These are phyloP conservation scores for Indri indri DNA, from an alignment of 2,113 vertebrate genomes.

Conservation along the genomic window DNA sequence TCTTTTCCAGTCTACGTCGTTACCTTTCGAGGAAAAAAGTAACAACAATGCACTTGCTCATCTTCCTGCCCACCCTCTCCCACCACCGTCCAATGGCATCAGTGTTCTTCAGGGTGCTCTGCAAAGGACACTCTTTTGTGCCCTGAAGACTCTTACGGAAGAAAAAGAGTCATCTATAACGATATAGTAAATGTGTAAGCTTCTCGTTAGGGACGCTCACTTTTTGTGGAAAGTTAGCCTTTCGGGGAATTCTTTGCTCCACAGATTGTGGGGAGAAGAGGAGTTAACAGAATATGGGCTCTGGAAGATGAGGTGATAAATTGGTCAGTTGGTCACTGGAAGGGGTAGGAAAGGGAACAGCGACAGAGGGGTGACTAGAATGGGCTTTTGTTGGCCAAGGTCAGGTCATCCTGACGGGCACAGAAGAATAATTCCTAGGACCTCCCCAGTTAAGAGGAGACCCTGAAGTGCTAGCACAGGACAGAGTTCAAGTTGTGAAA, in stretches of 20 bases:
- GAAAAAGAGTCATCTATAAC: neutral
- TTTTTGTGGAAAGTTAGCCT: neutral
- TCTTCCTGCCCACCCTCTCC: neutral
- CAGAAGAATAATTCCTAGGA: neutral
- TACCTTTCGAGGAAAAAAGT: neutral
- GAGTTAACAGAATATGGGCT: neutral
- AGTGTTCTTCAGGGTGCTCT: neutral
- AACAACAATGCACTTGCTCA: accelerated
- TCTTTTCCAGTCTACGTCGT: neutral
- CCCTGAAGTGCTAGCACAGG: neutral
- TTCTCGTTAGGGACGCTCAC: neutral
- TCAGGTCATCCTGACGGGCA: neutral
- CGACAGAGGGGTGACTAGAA: neutral
- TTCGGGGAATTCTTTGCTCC: neutral
- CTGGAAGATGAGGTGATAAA: neutral
- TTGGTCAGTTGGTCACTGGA: neutral
- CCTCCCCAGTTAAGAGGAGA: neutral
- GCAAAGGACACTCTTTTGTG: neutral
- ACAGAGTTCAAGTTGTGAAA: neutral
- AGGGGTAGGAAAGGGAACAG: neutral
- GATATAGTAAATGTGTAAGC: neutral
- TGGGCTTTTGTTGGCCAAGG: neutral
- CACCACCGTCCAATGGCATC: no score
- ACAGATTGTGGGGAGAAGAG: neutral
- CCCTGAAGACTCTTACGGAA: neutral